Conservation (phyloP, 30 jellyfish, hydroid and myxozoan genomes). For the Nemopilema nomurai region DNA sequence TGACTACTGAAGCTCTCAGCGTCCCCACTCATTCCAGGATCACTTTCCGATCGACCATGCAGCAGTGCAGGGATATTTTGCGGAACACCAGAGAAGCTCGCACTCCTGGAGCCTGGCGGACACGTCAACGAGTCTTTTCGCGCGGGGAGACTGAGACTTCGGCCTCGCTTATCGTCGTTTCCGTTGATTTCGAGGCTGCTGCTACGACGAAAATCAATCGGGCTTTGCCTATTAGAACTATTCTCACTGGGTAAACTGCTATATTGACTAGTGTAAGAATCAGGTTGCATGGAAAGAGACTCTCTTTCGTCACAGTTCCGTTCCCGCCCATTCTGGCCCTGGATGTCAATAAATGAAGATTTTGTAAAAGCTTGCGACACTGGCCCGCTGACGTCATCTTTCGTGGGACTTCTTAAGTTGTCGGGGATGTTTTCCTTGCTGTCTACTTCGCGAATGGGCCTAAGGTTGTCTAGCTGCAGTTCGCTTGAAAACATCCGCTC, state of each 20-base stretch:
- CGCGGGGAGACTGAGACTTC: slow-evolving; percentile 85
- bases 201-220: slow-evolving; percentile 42
- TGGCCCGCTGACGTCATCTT: slow-evolving; percentile 3
- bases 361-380: slow-evolving; percentile 16
- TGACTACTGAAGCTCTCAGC: slow-evolving; percentile 80
- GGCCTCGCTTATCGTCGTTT: slow-evolving; percentile 65
- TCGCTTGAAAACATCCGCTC: slow-evolving; percentile 59
- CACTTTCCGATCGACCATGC: slow-evolving; percentile 80
- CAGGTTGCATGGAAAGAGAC: slow-evolving; percentile 48
- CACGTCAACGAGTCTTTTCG: slow-evolving; percentile 29
- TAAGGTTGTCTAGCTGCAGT: slow-evolving; percentile 41
- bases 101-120: slow-evolving; percentile 76
- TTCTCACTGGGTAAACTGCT: slow-evolving; percentile 70
- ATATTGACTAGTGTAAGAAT: slow-evolving; percentile 54
- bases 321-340: slow-evolving; percentile 11
- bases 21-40: slow-evolving; percentile 85
- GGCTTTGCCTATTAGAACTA: slow-evolving; percentile 62
- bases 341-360: slow-evolving; percentile 53
- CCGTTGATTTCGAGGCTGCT: slow-evolving; percentile 29
- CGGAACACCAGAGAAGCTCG: slow-evolving; percentile 88
- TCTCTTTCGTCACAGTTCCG: slow-evolving; percentile 29
- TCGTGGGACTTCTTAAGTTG: slow-evolving; percentile 3
- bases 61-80: slow-evolving; percentile 13
- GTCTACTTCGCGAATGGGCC: slow-evolving; percentile 75
- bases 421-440: slow-evolving; percentile 63